A percentile compares a stretch with the other conserved stretches of the same genome.
Evolutionary conservation across 2,888 invertebrate species (phyloP).

Genomic region (Dastarcus helophoroides): DNA sequence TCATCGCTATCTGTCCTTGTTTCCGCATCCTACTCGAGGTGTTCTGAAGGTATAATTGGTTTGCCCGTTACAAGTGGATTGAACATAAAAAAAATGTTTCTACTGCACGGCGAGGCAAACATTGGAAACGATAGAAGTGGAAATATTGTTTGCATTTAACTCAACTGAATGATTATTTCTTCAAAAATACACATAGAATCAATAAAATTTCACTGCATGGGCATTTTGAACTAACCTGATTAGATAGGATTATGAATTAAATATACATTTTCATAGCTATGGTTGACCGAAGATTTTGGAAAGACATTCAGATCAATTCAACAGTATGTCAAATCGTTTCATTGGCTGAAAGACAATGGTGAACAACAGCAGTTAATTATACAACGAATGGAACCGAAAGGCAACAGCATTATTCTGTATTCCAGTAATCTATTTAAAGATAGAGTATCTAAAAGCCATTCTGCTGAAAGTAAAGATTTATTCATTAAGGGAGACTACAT

Average conservation of each 20-base stretch:
- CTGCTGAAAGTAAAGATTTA: constrained; percentile 64
- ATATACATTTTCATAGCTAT: constrained; percentile 47
- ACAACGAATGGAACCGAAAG: constrained; percentile 55
- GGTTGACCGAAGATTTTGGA: constrained; percentile 66
- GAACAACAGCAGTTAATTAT: constrained; percentile 46
- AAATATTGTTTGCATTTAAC: too few relatives aligned
- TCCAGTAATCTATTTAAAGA: constrained; percentile 25
- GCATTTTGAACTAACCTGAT: too few relatives aligned
- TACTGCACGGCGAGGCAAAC: too few relatives aligned
- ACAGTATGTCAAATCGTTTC: constrained; percentile 65
- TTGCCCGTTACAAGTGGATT: too few relatives aligned
- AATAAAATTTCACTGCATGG: too few relatives aligned
- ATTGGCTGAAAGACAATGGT: constrained; percentile 48
- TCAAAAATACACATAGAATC: too few relatives aligned
- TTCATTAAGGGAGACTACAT: constrained; percentile 73
- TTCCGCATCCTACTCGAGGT: too few relatives aligned
- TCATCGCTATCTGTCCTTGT: too few relatives aligned
- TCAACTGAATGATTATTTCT: too few relatives aligned
- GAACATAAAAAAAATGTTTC: too few relatives aligned
- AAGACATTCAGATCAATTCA: constrained; percentile 57
- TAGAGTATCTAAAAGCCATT: constrained; percentile 23
- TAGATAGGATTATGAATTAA: neutral
- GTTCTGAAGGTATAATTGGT: too few relatives aligned
- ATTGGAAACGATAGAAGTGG: too few relatives aligned
- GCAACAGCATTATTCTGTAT: constrained; percentile 42